A percentile compares a stretch with the other conserved stretches of the same genome.
Evolutionary conservation across 2,888 invertebrate species (phyloP).

Genomic region (Chrysotoxum bicinctum): DNA sequence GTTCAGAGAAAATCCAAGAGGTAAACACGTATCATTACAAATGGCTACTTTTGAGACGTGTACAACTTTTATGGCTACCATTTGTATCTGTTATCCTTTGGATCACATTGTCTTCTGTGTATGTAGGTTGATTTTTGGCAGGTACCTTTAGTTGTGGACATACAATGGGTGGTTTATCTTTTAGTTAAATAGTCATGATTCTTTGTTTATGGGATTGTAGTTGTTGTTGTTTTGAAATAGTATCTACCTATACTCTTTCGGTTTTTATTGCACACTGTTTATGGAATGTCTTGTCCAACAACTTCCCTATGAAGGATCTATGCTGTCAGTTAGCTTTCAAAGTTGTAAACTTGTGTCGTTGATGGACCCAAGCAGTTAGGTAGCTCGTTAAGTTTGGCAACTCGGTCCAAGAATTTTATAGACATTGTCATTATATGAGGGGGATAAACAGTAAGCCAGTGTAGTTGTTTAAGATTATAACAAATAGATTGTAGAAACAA

Average conservation of each 20-base stretch:
- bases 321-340: slow-evolving; percentile 24
- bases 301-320: slow-evolving; percentile 18
- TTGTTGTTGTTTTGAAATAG: slow-evolving; percentile 17
- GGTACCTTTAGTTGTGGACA: slow-evolving; percentile 66
- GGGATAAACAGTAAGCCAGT: not conserved
- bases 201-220: slow-evolving; percentile 62
- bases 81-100: slow-evolving; percentile 73
- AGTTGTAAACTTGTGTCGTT: slow-evolving; percentile 52
- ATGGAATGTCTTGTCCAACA: slow-evolving; percentile 39
- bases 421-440: not conserved
- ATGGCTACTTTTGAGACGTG: slow-evolving; percentile 71
- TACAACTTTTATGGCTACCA: slow-evolving; percentile 68
- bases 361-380: slow-evolving; percentile 51
- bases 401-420: slow-evolving; percentile 22
- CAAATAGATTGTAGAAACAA: not conserved
- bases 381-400: slow-evolving; percentile 50
- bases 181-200: slow-evolving; percentile 71
- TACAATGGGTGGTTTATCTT: slow-evolving; percentile 71
- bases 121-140: slow-evolving; percentile 66
- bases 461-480: slow-evolving; percentile 26
- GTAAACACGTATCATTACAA: slow-evolving; percentile 72
- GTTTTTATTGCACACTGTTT: slow-evolving; percentile 30
- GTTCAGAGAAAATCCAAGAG: slow-evolving; percentile 57
- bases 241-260: not conserved
- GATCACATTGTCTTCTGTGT: slow-evolving; percentile 53